Evolutionary conservation across 2,797 vertebrate species (phyloP).

Genomic region (Falco peregrinus): DNA sequence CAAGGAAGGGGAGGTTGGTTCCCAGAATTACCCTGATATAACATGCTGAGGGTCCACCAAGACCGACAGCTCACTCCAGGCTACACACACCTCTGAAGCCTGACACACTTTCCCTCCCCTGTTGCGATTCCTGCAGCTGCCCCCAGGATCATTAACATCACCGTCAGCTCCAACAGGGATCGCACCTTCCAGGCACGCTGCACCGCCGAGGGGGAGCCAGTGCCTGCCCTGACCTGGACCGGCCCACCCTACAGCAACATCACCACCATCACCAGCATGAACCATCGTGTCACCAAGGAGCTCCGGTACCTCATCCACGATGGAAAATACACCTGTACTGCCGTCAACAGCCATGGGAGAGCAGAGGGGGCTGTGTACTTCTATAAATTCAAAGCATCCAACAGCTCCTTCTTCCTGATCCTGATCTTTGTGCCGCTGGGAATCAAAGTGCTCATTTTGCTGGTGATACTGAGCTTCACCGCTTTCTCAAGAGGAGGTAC

Average conservation of each 20-base stretch:
- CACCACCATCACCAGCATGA: not conserved
- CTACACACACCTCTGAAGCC: not conserved
- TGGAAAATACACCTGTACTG: conserved; percentile 87
- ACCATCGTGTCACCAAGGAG: conserved; percentile 80
- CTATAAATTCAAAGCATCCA: conserved; percentile 66
- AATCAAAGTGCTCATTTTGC: conserved; percentile 69
- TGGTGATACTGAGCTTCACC: conserved; percentile 33
- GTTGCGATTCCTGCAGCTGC: conserved; percentile 66
- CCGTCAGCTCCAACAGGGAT: conserved; percentile 75
- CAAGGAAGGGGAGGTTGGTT: not conserved
- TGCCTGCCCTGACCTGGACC: conserved; percentile 81
- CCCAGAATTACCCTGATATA: accelerated
- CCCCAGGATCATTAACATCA: conserved; percentile 88
- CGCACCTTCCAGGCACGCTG: conserved; percentile 82
- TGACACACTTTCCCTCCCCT: not conserved
- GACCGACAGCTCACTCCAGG: too few species aligned
- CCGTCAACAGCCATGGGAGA: conserved; percentile 86
- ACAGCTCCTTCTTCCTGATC: conserved; percentile 6
- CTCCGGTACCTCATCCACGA: conserved; percentile 80
- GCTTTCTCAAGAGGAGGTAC: conserved; percentile 59
- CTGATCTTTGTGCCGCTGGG: conserved; percentile 55
- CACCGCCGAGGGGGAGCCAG: conserved; percentile 87
- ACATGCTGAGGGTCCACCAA: accelerated
- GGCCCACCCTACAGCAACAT: conserved; percentile 60
- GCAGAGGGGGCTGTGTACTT: conserved; percentile 87